Evolutionary conservation across 2,797 vertebrate species (phyloP).

Genomic region (Garrulus glandarius): DNA sequence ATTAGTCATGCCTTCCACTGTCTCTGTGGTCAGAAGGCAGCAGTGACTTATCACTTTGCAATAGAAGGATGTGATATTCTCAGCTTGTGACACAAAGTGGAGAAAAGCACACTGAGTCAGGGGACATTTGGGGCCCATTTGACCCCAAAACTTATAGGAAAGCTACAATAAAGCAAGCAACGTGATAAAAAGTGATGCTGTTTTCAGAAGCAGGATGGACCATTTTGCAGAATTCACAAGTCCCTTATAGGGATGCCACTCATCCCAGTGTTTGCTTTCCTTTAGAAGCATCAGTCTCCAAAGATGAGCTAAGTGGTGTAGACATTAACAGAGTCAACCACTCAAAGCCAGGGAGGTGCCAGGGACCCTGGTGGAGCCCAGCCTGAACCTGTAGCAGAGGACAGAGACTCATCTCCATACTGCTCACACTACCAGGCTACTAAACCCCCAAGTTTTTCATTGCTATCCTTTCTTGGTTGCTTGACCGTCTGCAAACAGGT

Average conservation of each 20-base stretch:
- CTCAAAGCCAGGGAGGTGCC: neutral
- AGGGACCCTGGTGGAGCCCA: neutral
- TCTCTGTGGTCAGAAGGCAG: neutral
- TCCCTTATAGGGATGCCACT: neutral
- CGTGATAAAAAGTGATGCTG: neutral
- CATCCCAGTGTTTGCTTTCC: neutral
- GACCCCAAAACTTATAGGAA: neutral
- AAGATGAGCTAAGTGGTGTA: neutral
- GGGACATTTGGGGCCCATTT: neutral
- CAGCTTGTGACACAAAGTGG: neutral
- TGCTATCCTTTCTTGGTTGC: neutral
- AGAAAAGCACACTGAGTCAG: neutral
- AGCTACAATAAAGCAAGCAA: neutral
- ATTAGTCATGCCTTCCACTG: neutral
- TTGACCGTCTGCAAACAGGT: neutral
- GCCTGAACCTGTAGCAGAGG: neutral
- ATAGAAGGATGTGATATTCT: neutral
- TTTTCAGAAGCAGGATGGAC: neutral
- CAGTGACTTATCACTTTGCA: neutral
- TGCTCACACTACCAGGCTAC: neutral
- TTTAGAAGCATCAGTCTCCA: neutral
- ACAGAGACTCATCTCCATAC: neutral
- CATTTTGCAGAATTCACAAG: neutral
- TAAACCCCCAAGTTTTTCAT: neutral
- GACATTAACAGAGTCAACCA: rapidly evolving